Conservation (phyloP, 2,888 invertebrate species). For the Epistrophella euchroma region DNA sequence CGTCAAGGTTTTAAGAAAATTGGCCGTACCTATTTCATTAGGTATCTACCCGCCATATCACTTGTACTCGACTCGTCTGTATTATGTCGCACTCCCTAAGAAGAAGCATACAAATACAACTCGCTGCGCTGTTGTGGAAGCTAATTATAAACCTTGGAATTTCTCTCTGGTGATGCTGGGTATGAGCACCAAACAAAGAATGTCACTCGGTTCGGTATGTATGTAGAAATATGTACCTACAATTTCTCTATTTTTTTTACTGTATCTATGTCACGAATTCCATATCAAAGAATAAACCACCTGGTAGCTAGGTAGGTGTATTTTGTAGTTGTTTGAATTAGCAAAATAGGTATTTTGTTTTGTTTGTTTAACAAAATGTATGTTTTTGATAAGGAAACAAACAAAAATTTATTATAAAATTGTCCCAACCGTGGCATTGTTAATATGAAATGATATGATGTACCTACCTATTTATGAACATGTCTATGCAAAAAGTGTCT, state of each 20-base stretch:
- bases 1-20: constrained; percentile 11
- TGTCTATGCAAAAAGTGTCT: no score
- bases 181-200: constrained; percentile 4
- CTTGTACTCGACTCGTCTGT: not conserved
- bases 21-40: constrained; percentile 10
- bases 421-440: no score
- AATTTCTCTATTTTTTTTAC: not conserved
- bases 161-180: constrained; percentile 39
- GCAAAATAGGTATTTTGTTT: not conserved
- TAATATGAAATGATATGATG: no score
- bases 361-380: not conserved
- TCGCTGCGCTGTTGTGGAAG: not conserved
- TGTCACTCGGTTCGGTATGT: constrained; percentile 12
- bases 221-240: not conserved
- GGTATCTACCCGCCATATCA: not conserved
- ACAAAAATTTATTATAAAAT: no score
- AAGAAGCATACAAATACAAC: not conserved
- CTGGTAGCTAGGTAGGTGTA: not conserved
- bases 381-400: no score
- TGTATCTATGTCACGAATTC: constrained; percentile 39
- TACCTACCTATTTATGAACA: no score
- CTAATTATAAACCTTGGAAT: constrained; percentile 50
- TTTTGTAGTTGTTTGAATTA: not conserved
- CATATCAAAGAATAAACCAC: constrained; percentile 3
- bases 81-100: not conserved